A percentile compares a stretch with the other conserved stretches of the same genome.
phyloP scores from a whole-genome alignment of 2,113 vertebrate species.

The Oreochromis niloticus region DNA sequence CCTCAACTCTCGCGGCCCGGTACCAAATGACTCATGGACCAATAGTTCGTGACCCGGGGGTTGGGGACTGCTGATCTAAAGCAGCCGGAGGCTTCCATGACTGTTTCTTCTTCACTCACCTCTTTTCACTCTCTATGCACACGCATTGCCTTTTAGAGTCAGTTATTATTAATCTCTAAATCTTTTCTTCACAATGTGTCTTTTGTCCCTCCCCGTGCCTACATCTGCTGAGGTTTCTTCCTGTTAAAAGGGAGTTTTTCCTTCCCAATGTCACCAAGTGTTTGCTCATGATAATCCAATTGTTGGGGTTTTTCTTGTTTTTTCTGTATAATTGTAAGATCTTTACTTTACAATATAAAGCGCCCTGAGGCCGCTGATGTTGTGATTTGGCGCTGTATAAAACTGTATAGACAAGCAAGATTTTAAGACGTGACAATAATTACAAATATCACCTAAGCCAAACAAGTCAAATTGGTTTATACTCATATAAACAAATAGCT shows the following conservation, averaged over 20 bases:
- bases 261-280: background rate
- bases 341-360: background rate
- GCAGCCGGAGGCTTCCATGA: background rate
- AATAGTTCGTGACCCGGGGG: fast-evolving
- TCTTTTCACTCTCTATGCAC: background rate
- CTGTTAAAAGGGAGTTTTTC: background rate
- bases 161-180: background rate
- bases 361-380: background rate
- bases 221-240: background rate
- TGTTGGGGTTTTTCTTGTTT: background rate
- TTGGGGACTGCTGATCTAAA: background rate
- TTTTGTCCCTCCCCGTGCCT: background rate
- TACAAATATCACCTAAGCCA: background rate
- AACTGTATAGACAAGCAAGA: background rate
- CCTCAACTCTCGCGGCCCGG: fast-evolving
- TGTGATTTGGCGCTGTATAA: background rate
- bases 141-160: background rate
- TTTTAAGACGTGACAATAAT: background rate
- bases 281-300: background rate
- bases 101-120: background rate
- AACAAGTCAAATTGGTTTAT: background rate
- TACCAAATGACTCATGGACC: background rate
- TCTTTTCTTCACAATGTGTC: background rate
- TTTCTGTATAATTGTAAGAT: background rate
- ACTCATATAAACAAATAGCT: background rate